A percentile compares a stretch with the other conserved stretches of the same genome.
Evolutionary conservation across 2,113 vertebrate species (phyloP).

Genomic region (Crotalus horridus): DNA sequence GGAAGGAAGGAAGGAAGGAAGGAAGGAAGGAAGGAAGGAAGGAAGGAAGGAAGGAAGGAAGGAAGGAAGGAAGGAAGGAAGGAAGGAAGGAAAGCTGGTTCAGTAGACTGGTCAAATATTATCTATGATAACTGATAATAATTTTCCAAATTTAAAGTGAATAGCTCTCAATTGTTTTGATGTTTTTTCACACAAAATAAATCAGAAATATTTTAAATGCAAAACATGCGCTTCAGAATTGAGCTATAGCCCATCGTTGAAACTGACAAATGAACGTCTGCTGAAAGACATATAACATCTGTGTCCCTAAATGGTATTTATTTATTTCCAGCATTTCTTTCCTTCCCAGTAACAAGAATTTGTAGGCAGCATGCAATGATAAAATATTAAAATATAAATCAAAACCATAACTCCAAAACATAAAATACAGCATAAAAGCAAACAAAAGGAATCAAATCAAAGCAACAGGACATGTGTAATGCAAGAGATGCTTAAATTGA

Average conservation of each 20-base stretch:
- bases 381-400: conserved; percentile 2
- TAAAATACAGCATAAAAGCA: neutral
- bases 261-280: neutral
- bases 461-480: neutral
- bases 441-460: neutral
- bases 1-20: neutral
- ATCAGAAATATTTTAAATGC: neutral
- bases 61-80: neutral
- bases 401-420: neutral
- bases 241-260: neutral
- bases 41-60: neutral
- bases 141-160: neutral
- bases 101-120: neutral
- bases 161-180: neutral
- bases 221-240: neutral
- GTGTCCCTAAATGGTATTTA: neutral
- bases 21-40: neutral
- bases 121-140: neutral
- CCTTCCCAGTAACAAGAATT: neutral
- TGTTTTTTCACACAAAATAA: neutral
- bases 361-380: neutral
- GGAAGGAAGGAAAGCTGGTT: neutral
- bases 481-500: neutral
- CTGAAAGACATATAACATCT: neutral
- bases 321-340: neutral